Evolutionary conservation across 2,888 invertebrate species (phyloP), one percentile per base, ranked within the genome.

Genomic region (Escarpia spicata): DNA sequence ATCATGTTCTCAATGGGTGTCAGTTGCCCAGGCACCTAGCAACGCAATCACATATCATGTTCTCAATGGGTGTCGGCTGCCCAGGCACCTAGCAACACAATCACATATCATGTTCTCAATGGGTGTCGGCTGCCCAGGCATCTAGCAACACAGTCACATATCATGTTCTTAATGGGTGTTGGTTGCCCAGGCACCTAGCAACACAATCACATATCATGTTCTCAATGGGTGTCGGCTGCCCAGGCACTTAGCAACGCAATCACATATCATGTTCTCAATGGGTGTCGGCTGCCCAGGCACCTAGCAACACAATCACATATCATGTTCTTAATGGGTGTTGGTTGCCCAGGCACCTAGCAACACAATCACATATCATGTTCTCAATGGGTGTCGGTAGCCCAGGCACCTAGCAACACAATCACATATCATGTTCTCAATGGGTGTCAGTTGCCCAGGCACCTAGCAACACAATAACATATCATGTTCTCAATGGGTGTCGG

Each of bases 1-100:
- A 99, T 99, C 99, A 99, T 99, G 97, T 99, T 99, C 97, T 99
- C 99, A 94, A 99, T 99, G 0, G 99, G 99, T 58, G 99, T 99
- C 0, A 99, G 99, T 8, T 99, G 97, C 4, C 99, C 99, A 2
- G 99, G 99, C 2, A 99, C 98, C 98, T 92, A 44, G 26, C 26
- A 26, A 37, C 37, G 1, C 37, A 37, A 37, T 37, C 37, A 37
- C 37, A 0, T 37, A 99, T 99, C 99, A 99, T 99, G 97, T 99
- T 99, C 97, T 99, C 99, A 94, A 99, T 99, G 0, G 99, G 99
- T 58, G 99, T 99, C 0, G 99, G 99, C 8, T 99, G 97, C 4
- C 99, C 99, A 2, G 99, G 99, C 2, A 99, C 98, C 98, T 92
- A 44, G 26, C 26, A 26, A 37, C 37, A 37, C 37, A 37, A 37